These are phyloP conservation scores for Triplophysa tibetana DNA, from an alignment of 2,113 vertebrate species.

Conservation along the genomic window DNA sequence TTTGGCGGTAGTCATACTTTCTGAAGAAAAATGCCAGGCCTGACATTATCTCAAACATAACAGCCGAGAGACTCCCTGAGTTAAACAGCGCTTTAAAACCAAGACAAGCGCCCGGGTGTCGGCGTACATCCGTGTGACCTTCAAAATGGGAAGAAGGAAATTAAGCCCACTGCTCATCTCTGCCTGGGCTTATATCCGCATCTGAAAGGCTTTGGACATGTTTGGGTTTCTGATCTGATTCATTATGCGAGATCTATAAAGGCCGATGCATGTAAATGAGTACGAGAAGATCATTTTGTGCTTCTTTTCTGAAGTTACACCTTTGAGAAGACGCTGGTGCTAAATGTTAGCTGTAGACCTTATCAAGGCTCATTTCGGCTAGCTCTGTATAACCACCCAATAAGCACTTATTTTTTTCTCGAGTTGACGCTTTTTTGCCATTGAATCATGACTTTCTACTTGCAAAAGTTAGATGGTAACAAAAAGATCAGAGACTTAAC, in stretches of 20 bases:
- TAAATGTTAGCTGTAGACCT: conserved; percentile 22
- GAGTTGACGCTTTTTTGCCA: too few species aligned
- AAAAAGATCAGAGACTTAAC: too few species aligned
- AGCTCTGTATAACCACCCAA: neutral
- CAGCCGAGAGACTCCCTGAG: conserved; percentile 33
- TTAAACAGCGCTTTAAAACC: conserved; percentile 41
- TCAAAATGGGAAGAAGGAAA: conserved; percentile 35
- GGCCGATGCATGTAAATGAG: conserved; percentile 27
- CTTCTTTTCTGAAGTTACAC: neutral
- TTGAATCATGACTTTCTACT: too few species aligned
- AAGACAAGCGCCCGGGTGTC: conserved; percentile 24
- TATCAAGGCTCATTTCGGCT: neutral
- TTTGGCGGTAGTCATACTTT: conserved; percentile 27
- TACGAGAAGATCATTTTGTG: neutral
- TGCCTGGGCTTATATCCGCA: conserved; percentile 1
- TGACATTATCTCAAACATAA: conserved; percentile 40
- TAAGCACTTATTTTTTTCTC: too few species aligned
- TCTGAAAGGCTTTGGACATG: neutral
- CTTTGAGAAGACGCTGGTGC: neutral
- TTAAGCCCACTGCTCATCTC: conserved; percentile 23
- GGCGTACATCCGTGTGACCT: conserved; percentile 33
- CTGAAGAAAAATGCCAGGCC: conserved; percentile 39
- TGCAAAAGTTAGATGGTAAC: too few species aligned
- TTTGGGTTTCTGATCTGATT: conserved; percentile 29
- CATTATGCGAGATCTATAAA: conserved; percentile 27